phyloP scores from a whole-genome alignment of 2,888 invertebrate species.

The Scelioninae gen. 2 region DNA sequence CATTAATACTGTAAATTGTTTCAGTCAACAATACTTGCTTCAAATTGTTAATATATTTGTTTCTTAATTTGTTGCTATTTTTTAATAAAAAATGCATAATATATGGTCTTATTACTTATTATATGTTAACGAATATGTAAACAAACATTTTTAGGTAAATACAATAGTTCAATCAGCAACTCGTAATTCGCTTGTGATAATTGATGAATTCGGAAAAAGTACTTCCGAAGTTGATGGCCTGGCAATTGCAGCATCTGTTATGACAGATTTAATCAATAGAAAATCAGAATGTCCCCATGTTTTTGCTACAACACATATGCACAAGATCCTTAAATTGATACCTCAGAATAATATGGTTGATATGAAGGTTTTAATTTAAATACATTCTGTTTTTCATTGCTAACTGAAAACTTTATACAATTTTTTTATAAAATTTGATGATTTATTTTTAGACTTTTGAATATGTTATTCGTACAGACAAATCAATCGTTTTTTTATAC shows the following conservation, averaged over 20 bases:
- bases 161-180: slow-evolving; percentile 82
- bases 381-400: no score
- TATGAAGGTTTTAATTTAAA: slow-evolving; percentile 78
- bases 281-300: slow-evolving; percentile 82
- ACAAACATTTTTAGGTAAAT: slow-evolving; percentile 82
- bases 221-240: slow-evolving; percentile 87
- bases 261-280: slow-evolving; percentile 81
- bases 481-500: slow-evolving; percentile 51
- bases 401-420: no score
- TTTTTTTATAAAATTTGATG: no score
- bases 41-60: no score
- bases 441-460: slow-evolving; percentile 52
- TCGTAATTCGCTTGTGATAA: slow-evolving; percentile 82
- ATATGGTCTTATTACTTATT: no score
- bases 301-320: slow-evolving; percentile 87
- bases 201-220: slow-evolving; percentile 95
- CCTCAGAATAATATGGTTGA: slow-evolving; percentile 77
- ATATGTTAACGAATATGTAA: no score
- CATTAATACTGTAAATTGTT: no score
- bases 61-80: no score
- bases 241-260: slow-evolving; percentile 82
- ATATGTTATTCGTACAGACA: slow-evolving; percentile 38
- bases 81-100: no score
- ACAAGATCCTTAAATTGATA: slow-evolving; percentile 80
- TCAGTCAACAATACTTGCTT: no score